Conservation (phyloP, 2,888 invertebrate genomes). For the Lasioglossum malachurum region DNA sequence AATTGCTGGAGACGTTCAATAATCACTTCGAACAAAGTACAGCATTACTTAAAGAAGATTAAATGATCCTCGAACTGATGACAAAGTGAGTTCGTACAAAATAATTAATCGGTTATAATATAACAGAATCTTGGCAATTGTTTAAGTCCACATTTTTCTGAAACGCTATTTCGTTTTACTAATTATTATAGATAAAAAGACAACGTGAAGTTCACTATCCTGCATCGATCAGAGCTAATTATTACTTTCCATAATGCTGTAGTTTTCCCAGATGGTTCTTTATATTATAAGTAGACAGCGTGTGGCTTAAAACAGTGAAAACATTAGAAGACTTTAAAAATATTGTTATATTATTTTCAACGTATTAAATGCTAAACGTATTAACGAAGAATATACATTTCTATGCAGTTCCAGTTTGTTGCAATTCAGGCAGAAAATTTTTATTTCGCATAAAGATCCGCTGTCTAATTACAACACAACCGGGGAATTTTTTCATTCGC, state of each 20-base stretch:
- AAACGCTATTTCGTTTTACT: neutral
- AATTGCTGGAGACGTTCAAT: slow-evolving; percentile 5
- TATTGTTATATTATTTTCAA: no score
- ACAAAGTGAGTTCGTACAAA: neutral
- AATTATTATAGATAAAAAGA: neutral
- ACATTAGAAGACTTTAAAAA: no score
- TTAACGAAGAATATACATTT: no score
- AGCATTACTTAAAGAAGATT: neutral
- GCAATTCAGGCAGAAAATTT: no score
- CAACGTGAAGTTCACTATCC: neutral
- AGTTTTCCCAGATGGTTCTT: neutral
- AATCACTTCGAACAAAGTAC: neutral
- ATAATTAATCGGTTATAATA: neutral
- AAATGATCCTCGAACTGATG: neutral
- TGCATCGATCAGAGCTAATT: neutral
- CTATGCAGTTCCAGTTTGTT: no score
- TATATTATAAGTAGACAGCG: neutral
- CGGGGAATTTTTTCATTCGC: neutral
- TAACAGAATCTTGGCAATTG: neutral
- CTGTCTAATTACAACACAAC: no score
- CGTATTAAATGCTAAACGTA: no score
- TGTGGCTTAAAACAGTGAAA: no score
- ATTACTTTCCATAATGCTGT: neutral
- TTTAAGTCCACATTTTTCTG: neutral
- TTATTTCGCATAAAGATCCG: no score